These are phyloP conservation scores for Mellivora capensis DNA, from an alignment of 2,113 vertebrate species.

Conservation along the genomic window DNA sequence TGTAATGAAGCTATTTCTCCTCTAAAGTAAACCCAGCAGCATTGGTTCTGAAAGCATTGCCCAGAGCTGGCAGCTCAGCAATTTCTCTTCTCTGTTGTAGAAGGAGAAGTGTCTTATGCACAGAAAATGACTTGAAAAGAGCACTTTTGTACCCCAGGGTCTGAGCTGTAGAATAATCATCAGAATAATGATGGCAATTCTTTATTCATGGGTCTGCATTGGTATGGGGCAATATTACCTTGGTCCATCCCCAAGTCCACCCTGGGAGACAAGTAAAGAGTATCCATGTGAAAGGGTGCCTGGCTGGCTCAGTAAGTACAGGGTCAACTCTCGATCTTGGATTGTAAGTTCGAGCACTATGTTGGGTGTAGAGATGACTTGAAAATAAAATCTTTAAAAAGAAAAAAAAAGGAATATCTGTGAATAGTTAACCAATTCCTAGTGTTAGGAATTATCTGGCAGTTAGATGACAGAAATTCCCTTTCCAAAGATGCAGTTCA, in stretches of 20 bases:
- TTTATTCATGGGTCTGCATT: not conserved
- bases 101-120: not conserved
- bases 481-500: not conserved
- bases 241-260: not conserved
- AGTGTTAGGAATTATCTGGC: not conserved
- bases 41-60: not conserved
- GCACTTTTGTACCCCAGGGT: not conserved
- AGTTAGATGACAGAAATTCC: not conserved
- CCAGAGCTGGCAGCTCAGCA: not conserved
- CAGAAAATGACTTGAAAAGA: not conserved
- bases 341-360: not conserved
- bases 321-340: not conserved
- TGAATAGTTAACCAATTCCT: not conserved
- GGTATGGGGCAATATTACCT: not conserved
- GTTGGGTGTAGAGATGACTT: not conserved
- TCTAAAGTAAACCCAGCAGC: not conserved
- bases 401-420: not conserved
- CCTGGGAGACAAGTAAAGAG: not conserved
- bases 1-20: constrained; percentile 32
- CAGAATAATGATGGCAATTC: not conserved
- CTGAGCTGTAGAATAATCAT: not conserved
- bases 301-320: not conserved
- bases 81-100: not conserved
- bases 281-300: no score
- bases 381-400: not conserved